Percentiles rank a stretch among this genome's conserved stretches.
phyloP scores from a whole-genome alignment of 2,888 invertebrate species.

The Aleiodes testaceus region DNA sequence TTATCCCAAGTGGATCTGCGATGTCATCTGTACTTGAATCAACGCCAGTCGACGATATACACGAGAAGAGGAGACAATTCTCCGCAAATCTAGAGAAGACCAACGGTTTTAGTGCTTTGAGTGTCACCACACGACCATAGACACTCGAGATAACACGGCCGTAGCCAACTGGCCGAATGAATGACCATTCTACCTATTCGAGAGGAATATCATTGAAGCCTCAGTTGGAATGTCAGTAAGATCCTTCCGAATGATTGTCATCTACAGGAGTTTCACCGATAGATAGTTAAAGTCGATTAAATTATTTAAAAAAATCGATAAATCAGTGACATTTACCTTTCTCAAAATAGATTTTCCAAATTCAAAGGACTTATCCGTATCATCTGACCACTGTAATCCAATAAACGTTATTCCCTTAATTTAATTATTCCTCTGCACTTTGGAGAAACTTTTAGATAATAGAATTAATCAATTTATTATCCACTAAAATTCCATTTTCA shows the following conservation, averaged over 20 bases:
- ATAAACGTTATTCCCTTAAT: background rate
- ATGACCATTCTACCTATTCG: constrained; percentile 41
- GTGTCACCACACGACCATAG: constrained; percentile 14
- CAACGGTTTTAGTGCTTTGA: constrained; percentile 14
- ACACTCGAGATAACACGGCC: constrained; percentile 37
- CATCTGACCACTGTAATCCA: constrained; percentile 12
- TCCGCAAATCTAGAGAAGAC: constrained; percentile 11
- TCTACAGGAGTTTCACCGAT: constrained; percentile 7
- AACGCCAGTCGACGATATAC: constrained; percentile 44
- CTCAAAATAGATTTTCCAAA: background rate
- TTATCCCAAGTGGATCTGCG: constrained; percentile 37
- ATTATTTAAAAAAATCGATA: too few species aligned
- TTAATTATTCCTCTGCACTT: constrained; percentile 1
- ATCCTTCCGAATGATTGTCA: constrained; percentile 13
- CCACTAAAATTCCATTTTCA: too few species aligned
- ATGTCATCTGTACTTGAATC: constrained; percentile 41
- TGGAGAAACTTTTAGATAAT: too few species aligned
- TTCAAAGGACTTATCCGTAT: background rate
- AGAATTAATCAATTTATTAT: too few species aligned
- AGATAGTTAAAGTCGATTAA: background rate
- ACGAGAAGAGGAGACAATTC: background rate
- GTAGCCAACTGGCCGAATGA: constrained; percentile 35
- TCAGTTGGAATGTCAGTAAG: constrained; percentile 20
- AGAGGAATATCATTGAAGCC: constrained; percentile 19
- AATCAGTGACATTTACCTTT: background rate